These are phyloP conservation scores for Prinia subflava DNA, from an alignment of 2,113 vertebrate genomes.

Conservation along the genomic window DNA sequence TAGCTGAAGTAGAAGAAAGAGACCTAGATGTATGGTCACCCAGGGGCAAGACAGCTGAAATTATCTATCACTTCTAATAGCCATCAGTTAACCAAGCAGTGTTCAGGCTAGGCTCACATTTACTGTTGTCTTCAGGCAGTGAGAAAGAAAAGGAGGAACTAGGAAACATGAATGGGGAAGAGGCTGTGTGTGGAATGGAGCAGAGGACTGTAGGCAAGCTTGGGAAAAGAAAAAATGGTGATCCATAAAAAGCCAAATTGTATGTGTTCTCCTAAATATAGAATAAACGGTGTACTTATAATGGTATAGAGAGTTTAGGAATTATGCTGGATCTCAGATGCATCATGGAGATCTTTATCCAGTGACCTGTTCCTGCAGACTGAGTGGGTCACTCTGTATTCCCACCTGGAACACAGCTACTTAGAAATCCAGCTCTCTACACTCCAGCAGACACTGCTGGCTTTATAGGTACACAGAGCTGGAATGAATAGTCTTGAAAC, in stretches of 20 bases:
- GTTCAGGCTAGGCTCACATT: neutral
- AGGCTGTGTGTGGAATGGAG: neutral
- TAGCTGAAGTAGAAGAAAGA: neutral
- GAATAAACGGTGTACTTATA: neutral
- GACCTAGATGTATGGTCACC: neutral
- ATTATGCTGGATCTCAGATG: neutral
- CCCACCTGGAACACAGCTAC: neutral
- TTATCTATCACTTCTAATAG: neutral
- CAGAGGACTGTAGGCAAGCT: neutral
- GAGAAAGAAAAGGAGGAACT: neutral
- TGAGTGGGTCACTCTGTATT: neutral
- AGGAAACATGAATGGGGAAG: neutral
- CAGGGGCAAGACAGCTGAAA: neutral
- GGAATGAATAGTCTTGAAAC: neutral
- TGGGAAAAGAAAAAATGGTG: neutral
- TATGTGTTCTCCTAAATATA: neutral
- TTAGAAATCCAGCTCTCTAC: neutral
- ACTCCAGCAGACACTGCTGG: neutral
- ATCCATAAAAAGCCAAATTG: neutral
- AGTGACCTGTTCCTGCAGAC: neutral
- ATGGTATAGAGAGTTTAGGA: neutral
- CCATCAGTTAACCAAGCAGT: neutral
- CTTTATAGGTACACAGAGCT: neutral
- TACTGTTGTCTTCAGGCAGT: neutral
- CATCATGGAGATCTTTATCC: neutral